These are phyloP conservation scores for Chironomus striatipennis DNA, from an alignment of 1,140 invertebrate species.

Conservation along the genomic window DNA sequence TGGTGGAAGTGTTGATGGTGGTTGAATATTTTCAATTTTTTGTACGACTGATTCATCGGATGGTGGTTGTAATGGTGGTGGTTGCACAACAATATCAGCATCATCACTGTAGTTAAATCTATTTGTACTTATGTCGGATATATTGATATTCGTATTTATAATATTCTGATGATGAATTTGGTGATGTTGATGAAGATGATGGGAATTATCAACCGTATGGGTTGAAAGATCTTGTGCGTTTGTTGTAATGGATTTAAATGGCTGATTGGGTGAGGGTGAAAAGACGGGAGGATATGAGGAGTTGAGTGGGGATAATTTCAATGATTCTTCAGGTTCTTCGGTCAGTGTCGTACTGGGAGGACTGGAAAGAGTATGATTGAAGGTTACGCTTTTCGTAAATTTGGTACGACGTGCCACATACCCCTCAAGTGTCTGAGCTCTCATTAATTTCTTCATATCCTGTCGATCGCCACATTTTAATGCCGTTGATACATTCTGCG, in stretches of 20 bases:
- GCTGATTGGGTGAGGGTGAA: not conserved
- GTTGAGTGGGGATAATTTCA: not conserved
- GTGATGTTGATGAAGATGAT: not conserved
- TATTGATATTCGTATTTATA: not conserved
- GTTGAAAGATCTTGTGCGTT: not conserved
- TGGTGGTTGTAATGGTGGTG: not conserved
- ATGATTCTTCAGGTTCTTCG: slow-evolving; percentile 28
- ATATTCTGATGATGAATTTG: not conserved
- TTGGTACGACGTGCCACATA: slow-evolving; percentile 80
- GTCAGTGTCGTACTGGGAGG: slow-evolving; percentile 48
- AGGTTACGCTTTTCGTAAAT: slow-evolving; percentile 79
- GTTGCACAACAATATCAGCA: not conserved
- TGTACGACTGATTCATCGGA: not conserved
- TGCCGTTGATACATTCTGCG: slow-evolving; percentile 41
- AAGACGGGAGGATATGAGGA: not conserved
- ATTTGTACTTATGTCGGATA: slow-evolving; percentile 14
- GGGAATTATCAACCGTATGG: not conserved
- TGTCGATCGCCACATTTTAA: slow-evolving; percentile 43
- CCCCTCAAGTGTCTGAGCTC: slow-evolving; percentile 73
- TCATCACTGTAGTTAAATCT: slow-evolving; percentile 17
- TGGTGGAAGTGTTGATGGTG: not conserved
- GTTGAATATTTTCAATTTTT: not conserved
- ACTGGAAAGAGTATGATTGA: slow-evolving; percentile 73
- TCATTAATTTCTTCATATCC: slow-evolving; percentile 56
- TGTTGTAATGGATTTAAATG: not conserved